Conservation (phyloP, 2,888 invertebrate species). For the Ceriagrion tenellum region DNA sequence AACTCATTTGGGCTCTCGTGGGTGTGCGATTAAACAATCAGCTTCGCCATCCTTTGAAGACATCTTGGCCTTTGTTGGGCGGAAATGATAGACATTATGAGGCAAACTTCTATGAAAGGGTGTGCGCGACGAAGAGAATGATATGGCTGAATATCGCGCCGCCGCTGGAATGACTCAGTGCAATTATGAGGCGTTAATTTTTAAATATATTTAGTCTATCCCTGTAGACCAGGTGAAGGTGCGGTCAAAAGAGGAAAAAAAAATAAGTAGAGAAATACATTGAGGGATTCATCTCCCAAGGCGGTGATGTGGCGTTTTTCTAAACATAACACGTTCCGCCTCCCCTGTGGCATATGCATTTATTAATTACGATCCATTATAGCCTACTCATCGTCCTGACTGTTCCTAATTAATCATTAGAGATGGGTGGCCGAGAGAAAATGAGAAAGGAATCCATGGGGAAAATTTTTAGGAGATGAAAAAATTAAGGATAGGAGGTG, state of each 20-base stretch:
- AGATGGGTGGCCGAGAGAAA: neutral
- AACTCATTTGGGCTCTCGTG: slow-evolving; percentile 2
- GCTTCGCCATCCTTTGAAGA: slow-evolving; percentile 41
- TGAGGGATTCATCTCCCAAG: slow-evolving; percentile 10
- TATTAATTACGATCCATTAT: slow-evolving; percentile 63
- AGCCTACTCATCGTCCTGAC: slow-evolving; percentile 55
- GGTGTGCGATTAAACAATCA: slow-evolving; percentile 38
- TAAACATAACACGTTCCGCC: slow-evolving; percentile 17
- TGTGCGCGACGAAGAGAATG: neutral
- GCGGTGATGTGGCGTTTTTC: slow-evolving; percentile 51
- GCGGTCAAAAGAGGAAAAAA: neutral
- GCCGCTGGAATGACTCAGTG: slow-evolving; percentile 39
- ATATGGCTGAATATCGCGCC: slow-evolving; percentile 47
- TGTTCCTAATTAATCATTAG: slow-evolving; percentile 56
- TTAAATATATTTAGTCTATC: slow-evolving; percentile 40
- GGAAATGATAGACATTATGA: slow-evolving; percentile 57
- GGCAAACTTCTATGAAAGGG: slow-evolving; percentile 6
- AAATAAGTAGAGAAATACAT: neutral
- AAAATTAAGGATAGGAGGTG: neutral
- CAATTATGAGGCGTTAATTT: slow-evolving; percentile 64
- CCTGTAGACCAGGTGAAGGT: neutral
- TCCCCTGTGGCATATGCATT: slow-evolving; percentile 57
- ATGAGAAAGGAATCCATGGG: neutral
- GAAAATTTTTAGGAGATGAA: neutral
- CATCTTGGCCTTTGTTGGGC: slow-evolving; percentile 31